phyloP scores from a whole-genome alignment of 92 coral and sea anemone genomes.

The Parazoanthus darwini region DNA sequence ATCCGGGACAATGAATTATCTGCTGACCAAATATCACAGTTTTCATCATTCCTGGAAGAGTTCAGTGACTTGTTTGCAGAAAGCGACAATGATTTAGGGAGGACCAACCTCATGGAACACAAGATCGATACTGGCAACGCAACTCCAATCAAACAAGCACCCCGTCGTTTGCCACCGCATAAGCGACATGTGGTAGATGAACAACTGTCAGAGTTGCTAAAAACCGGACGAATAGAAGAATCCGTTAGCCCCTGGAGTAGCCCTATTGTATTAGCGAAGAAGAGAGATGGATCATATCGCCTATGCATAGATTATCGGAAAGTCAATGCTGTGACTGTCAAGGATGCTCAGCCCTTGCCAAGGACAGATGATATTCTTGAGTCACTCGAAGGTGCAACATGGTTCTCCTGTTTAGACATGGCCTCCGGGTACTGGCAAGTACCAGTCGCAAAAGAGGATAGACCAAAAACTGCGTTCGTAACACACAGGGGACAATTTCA shows the following conservation, averaged over 20 bases:
- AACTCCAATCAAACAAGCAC: slow-evolving; percentile 55
- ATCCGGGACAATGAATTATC: slow-evolving; percentile 42
- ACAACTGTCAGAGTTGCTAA: slow-evolving; percentile 29
- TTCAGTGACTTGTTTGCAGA: slow-evolving; percentile 52
- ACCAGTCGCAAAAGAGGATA: slow-evolving; percentile 51
- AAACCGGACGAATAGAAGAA: slow-evolving; percentile 52
- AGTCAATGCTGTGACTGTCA: slow-evolving; percentile 45
- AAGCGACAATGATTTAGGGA: slow-evolving; percentile 49
- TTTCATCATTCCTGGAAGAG: slow-evolving; percentile 47
- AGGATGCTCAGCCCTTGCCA: slow-evolving; percentile 59
- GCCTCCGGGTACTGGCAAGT: slow-evolving; percentile 60
- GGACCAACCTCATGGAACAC: slow-evolving; percentile 55
- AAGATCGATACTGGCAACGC: slow-evolving; percentile 56
- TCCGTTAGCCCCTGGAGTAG: slow-evolving; percentile 53
- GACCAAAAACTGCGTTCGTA: slow-evolving; percentile 62
- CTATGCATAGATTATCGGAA: slow-evolving; percentile 44
- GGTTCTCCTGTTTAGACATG: slow-evolving; percentile 48
- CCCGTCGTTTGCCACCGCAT: slow-evolving; percentile 48
- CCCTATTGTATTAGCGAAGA: slow-evolving; percentile 56
- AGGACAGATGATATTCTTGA: slow-evolving; percentile 44
- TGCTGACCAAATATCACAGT: slow-evolving; percentile 38
- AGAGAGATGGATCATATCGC: slow-evolving; percentile 51
- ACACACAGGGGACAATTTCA: slow-evolving; percentile 64
- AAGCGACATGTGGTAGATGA: slow-evolving; percentile 44
- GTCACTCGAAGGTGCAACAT: slow-evolving; percentile 43